Evolutionary conservation across 2,888 invertebrate species (phyloP).

Genomic region (Dorcus parallelipipedus): DNA sequence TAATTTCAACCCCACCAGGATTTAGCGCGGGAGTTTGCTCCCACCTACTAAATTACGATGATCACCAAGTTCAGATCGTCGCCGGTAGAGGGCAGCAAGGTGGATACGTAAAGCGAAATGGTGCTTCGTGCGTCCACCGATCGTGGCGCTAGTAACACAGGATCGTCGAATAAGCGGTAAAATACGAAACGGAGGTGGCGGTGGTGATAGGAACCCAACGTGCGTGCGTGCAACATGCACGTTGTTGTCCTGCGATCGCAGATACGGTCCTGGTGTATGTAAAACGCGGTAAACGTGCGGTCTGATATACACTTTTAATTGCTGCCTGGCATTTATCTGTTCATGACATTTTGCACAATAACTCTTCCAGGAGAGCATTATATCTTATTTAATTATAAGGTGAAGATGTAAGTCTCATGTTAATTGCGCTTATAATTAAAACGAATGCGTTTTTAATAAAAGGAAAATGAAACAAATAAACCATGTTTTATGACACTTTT

Average conservation of each 20-base stretch:
- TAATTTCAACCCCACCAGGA: constrained; percentile 10
- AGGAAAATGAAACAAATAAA: not conserved
- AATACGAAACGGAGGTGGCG: constrained; percentile 16
- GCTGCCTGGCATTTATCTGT: constrained; percentile 18
- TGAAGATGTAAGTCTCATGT: constrained; percentile 6
- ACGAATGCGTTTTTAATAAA: not conserved
- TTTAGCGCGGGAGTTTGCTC: constrained; percentile 2
- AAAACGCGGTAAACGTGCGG: not conserved
- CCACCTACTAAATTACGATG: constrained; percentile 1
- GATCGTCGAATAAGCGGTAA: constrained; percentile 13
- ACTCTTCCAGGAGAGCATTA: constrained; percentile 6
- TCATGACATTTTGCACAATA: constrained; percentile 15
- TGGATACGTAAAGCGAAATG: constrained; percentile 5
- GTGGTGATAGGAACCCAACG: no score
- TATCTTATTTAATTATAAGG: constrained; percentile 20
- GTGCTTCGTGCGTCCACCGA: constrained; percentile 20
- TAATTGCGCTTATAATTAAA: constrained; percentile 8
- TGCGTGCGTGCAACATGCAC: constrained; percentile 17
- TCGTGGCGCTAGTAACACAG: constrained; percentile 26
- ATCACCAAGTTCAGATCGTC: constrained; percentile 17
- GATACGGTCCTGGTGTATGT: constrained; percentile 5
- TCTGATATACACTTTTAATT: constrained; percentile 23
- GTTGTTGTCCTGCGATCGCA: constrained; percentile 7
- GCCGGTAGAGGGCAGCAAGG: constrained; percentile 29
- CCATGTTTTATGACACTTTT: not conserved